These are phyloP conservation scores for Thunnus albacares DNA, from an alignment of 2,797 vertebrate genomes.

Conservation along the genomic window DNA sequence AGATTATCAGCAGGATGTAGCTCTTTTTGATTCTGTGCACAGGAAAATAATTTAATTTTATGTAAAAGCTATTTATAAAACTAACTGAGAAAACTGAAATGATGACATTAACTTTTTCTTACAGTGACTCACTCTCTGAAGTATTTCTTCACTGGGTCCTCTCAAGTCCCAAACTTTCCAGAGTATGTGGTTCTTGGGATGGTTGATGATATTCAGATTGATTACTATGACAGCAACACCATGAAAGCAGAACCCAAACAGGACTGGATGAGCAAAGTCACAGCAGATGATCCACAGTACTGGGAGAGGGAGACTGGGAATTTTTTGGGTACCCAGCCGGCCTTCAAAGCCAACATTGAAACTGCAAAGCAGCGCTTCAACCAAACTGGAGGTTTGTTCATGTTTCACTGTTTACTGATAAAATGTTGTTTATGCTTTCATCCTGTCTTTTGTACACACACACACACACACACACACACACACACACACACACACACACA, in stretches of 20 bases:
- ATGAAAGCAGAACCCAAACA: constrained; percentile 37
- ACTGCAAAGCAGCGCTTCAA: too few relatives aligned
- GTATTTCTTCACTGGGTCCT: constrained; percentile 24
- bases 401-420: too few relatives aligned
- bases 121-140: constrained; percentile 29
- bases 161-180: constrained; percentile 56
- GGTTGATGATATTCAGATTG: constrained; percentile 29
- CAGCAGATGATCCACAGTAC: constrained; percentile 27
- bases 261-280: constrained; percentile 58
- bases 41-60: not conserved
- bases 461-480: too few relatives aligned
- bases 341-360: too few relatives aligned
- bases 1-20: too few relatives aligned
- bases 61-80: not conserved
- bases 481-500: too few relatives aligned
- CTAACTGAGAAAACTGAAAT: not conserved
- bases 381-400: too few relatives aligned
- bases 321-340: too few relatives aligned
- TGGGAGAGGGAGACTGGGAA: not conserved
- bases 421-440: too few relatives aligned
- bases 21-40: not conserved
- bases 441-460: too few relatives aligned
- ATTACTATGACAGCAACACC: constrained; percentile 57
- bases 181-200: constrained; percentile 56
- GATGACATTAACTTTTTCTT: not conserved